phyloP scores from a whole-genome alignment of 2,888 invertebrate species.

The Dynastes maya region DNA sequence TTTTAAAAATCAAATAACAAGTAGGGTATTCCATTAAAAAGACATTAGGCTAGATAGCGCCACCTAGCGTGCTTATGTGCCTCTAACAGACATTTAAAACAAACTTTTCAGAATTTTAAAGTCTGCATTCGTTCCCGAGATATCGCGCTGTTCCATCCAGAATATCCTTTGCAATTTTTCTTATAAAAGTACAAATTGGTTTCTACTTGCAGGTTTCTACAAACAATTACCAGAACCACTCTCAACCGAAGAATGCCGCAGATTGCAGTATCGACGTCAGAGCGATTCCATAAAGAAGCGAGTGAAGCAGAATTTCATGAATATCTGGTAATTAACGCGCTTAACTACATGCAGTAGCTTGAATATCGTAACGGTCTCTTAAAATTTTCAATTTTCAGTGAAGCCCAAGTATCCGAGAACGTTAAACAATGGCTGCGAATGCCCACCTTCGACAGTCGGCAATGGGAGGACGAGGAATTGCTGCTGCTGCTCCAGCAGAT shows the following conservation, averaged over 20 bases:
- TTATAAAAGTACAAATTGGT: slow-evolving; percentile 26
- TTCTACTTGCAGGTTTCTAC: slow-evolving; percentile 72
- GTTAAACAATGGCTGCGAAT: slow-evolving; percentile 78
- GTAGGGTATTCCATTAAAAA: too few relatives aligned
- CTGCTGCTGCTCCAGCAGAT: slow-evolving; percentile 85
- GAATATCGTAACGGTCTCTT: background rate
- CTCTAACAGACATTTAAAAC: too few relatives aligned
- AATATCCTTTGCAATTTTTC: background rate
- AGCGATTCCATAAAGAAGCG: slow-evolving; percentile 75
- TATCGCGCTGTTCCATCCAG: too few relatives aligned
- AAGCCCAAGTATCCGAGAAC: slow-evolving; percentile 76
- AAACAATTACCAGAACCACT: slow-evolving; percentile 76
- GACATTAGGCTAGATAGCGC: too few relatives aligned
- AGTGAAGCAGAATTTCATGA: slow-evolving; percentile 75
- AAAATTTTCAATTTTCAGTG: slow-evolving; percentile 69
- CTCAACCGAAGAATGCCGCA: slow-evolving; percentile 73
- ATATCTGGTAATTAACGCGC: slow-evolving; percentile 73
- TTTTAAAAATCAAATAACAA: too few relatives aligned
- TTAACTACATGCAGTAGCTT: background rate
- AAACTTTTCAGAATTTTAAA: too few relatives aligned
- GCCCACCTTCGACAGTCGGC: slow-evolving; percentile 85
- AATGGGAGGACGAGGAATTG: slow-evolving; percentile 88
- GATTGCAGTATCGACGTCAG: slow-evolving; percentile 75
- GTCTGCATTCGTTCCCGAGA: too few relatives aligned
- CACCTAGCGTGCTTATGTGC: too few relatives aligned